These are phyloP conservation scores for Drosophila bifasciata DNA, from an alignment of 1,140 invertebrate species.

Conservation along the genomic window DNA sequence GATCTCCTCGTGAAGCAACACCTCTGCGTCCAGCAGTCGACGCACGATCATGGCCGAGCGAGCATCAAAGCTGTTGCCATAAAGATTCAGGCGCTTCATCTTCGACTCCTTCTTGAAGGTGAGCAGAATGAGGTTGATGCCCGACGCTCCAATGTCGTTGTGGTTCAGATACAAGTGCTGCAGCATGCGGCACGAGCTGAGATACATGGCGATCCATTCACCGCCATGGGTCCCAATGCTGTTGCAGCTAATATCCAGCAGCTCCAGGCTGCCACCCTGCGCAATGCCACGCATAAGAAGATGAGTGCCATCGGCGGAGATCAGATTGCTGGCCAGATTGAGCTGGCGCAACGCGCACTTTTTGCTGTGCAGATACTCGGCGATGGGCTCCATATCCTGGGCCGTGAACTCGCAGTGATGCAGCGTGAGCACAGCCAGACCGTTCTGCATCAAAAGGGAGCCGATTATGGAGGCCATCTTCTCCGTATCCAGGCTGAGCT, in stretches of 20 bases:
- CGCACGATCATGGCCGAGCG: constrained; percentile 55
- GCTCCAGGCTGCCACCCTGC: constrained; percentile 20
- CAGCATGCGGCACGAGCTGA: constrained; percentile 50
- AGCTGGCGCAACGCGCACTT: constrained; percentile 38
- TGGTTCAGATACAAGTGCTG: constrained; percentile 48
- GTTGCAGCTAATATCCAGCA: constrained; percentile 64
- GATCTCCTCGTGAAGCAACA: constrained; percentile 51
- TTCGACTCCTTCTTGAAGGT: constrained; percentile 60
- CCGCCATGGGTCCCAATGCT: constrained; percentile 67
- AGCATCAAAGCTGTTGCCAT: constrained; percentile 59
- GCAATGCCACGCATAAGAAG: constrained; percentile 54
- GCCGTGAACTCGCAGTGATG: constrained; percentile 61
- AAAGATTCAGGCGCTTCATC: constrained; percentile 46
- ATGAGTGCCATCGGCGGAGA: constrained; percentile 58
- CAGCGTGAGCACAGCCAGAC: constrained; percentile 49
- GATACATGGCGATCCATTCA: constrained; percentile 57
- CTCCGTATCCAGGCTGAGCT: constrained; percentile 57
- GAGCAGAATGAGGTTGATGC: constrained; percentile 55
- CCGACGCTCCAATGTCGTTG: constrained; percentile 48
- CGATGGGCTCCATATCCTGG: constrained; percentile 67
- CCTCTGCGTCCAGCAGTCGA: constrained; percentile 57
- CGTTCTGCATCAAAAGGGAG: constrained; percentile 67
- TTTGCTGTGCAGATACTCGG: constrained; percentile 46
- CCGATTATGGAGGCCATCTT: constrained; percentile 61
- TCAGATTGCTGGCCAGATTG: constrained; percentile 55